Percentiles rank a stretch among this genome's conserved stretches.
Conservation (phyloP, 2,113 vertebrate species). For the Phalacrocorax carbo region DNA sequence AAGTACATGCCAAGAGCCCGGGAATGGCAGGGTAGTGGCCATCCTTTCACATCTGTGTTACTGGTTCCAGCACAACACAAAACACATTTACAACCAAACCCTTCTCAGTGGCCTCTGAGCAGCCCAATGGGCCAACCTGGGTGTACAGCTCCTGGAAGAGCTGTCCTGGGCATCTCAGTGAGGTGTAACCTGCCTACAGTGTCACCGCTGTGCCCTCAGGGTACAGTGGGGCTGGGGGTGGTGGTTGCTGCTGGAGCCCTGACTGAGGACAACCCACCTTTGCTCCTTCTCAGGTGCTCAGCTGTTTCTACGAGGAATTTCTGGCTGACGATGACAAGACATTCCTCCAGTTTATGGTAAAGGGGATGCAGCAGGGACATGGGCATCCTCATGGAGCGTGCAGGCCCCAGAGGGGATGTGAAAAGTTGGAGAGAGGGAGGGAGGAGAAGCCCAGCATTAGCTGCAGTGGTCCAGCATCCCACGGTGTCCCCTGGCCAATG, state of each 20-base stretch:
- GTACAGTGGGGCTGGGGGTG: neutral
- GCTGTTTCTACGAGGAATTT: slow-evolving; percentile 65
- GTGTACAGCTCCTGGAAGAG: neutral
- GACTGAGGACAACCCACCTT: neutral
- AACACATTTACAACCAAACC: neutral
- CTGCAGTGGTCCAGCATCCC: neutral
- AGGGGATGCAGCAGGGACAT: neutral
- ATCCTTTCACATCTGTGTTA: neutral
- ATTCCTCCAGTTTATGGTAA: slow-evolving; percentile 73
- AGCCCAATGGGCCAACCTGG: neutral
- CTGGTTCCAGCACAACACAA: neutral
- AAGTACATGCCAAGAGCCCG: neutral
- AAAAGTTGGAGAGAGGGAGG: neutral
- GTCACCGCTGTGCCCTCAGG: neutral
- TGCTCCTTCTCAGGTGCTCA: slow-evolving; percentile 66
- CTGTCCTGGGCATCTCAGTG: neutral
- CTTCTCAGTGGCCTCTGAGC: neutral
- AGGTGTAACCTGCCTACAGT: neutral
- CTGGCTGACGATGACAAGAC: slow-evolving; percentile 67
- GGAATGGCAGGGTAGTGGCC: neutral
- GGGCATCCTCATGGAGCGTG: accelerated
- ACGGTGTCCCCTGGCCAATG: accelerated
- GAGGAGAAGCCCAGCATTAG: neutral
- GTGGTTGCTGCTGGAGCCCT: neutral
- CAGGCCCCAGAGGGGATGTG: neutral